Evolutionary conservation across 2,113 vertebrate species (phyloP), one percentile per base, ranked within the genome.

Genomic region (Otocyon megalotis): DNA sequence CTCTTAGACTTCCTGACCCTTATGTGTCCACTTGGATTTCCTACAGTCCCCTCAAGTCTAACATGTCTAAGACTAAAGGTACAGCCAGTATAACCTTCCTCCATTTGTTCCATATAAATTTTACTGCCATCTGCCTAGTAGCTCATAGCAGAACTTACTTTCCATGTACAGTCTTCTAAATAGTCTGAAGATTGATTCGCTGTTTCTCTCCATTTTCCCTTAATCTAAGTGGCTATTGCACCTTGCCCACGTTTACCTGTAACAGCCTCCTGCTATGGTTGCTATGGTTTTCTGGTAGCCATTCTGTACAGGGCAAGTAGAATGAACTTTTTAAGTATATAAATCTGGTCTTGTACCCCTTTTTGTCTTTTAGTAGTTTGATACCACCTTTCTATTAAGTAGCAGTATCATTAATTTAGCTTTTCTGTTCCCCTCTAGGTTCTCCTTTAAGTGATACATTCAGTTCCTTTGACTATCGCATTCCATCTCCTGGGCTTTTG

Each of bases 341-440:
- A 63, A 35, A 81, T 35, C n/a, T 26, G 43, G 28, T 72, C 63
- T 72, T 85, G 32, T 76, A 30, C 28, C 43, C 30, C 20, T 80
- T 2, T 74, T 77, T 85, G n/a, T 93, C 53, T 81, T 86, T 86
- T n/a, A 71, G 71, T 87, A 37, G 17, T 53, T 95, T 95, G 26
- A 71, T 10, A 80, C 30, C 65, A 37, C 82, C 79, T 67, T 72
- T 54, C 24, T 65, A 26, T 82, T 43, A 56, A 81, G 22, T 48
- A 50, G 17, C 76, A 63, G 43, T n/a, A 17, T 24, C 20, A 15
- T 81, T 24, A 15, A 81, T 71, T 81, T 83, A 74, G 26, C n/a
- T 94, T 54, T 50, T 76, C 83, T 88, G 30, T 77, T 77, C 53
- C 35, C 50, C 53, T 81, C 43, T 8, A 8, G 30, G 30, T 26